Percentiles rank a stretch among this genome's conserved stretches.
These are phyloP conservation scores for Himalopsyche japonica DNA, from an alignment of 2,888 invertebrate genomes.

Conservation along the genomic window DNA sequence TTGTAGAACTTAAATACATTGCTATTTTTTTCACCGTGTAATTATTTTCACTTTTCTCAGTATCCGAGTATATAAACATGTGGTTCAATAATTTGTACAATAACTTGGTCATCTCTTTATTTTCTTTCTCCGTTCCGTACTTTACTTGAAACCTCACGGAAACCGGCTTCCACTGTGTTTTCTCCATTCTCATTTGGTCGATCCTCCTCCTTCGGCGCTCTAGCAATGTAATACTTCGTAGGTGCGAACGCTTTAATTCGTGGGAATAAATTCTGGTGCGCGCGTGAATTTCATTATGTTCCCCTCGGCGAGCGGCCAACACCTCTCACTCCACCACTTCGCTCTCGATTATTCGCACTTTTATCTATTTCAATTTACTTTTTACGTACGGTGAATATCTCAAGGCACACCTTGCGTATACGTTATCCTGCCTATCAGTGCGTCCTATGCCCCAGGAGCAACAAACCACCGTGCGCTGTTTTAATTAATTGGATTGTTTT, in stretches of 20 bases:
- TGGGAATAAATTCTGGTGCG: not conserved
- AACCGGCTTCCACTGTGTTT: not conserved
- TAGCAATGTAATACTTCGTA: not conserved
- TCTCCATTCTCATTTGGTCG: not conserved
- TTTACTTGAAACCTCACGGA: not conserved
- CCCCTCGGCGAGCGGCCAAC: not conserved
- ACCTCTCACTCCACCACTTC: not conserved
- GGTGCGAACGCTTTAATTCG: not conserved
- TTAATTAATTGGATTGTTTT: not conserved
- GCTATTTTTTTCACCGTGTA: too few relatives aligned
- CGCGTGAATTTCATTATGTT: not conserved
- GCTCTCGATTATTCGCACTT: not conserved
- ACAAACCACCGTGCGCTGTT: not conserved
- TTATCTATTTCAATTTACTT: conserved; percentile 1
- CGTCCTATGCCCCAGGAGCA: not conserved
- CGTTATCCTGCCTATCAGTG: not conserved
- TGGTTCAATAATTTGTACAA: too few relatives aligned
- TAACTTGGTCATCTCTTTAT: too few relatives aligned
- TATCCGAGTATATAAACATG: too few relatives aligned
- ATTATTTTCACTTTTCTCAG: too few relatives aligned
- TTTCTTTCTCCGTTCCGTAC: not conserved
- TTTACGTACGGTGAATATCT: not conserved
- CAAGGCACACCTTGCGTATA: not conserved
- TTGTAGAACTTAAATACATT: too few relatives aligned
- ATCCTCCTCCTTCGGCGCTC: not conserved